Evolutionary conservation across 1,140 invertebrate genomes (phyloP), one percentile per base, ranked within the genome.

Genomic region (Cheumatopsyche charites): DNA sequence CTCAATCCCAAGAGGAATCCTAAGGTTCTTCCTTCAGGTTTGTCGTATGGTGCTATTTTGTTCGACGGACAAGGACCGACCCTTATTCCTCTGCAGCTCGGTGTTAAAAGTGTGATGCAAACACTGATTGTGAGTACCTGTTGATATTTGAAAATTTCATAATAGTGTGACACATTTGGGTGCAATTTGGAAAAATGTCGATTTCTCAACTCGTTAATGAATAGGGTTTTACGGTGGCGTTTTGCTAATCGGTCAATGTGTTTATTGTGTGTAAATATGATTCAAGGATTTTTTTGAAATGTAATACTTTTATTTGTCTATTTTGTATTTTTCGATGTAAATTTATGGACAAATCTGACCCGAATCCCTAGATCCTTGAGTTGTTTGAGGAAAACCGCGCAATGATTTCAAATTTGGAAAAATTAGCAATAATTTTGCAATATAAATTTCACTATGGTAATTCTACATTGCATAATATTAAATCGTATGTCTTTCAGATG

Each of bases 31-130:
- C 67, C 45, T 21, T 71, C 19, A 21, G 17, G 47, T 23, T 19
- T 42, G 6, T 15, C 21, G 23, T 62, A 26, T 19, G 73, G 67
- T 1, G 70, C 73, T 25, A 70, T 63, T 58, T 70, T 75, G 36
- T 72, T 72, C n/a, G 63, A 45, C 0, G 49, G 63, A 67, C 71
- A 72, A 36, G 68, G 68, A 25, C 41, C 17, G 0, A 70, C 52
- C 41, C 68, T 66, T 3, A 66, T 66, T 1, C n/a, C 17, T 1
- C 19, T 7, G 43, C 63, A 66, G 25, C 26, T 66, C 1, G 15
- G 42, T 11, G 17, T 11, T 23, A 23, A 63, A 5, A 63, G n/a
- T 23, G 23, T 2, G 23, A 25, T 36, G 29, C n/a, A n/a, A n/a
- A n/a, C n/a, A n/a, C 9, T 36, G 29, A 9, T 9, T 36, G 9